A percentile compares a stretch with the other conserved stretches of the same genome.
Evolutionary conservation across 2,113 vertebrate species (phyloP).

Genomic region (Plestiodon gilberti): DNA sequence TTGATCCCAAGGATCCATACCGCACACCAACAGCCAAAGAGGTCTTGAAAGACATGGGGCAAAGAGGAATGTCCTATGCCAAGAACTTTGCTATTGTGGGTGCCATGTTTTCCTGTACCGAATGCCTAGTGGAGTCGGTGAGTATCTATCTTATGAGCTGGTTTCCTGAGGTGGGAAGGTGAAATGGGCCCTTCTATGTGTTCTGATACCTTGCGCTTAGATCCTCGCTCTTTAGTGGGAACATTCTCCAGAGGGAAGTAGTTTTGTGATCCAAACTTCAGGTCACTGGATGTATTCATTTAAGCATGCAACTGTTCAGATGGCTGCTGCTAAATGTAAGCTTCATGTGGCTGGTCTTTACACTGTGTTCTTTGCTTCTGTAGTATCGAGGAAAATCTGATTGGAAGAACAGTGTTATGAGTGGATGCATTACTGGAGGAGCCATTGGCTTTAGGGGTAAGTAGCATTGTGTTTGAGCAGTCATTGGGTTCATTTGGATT

Average conservation of each 20-base stretch:
- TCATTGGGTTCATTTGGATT: background rate
- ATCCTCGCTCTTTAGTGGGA: background rate
- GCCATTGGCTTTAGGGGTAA: slow-evolving; percentile 93
- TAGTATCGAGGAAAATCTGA: slow-evolving; percentile 95
- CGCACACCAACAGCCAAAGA: slow-evolving; percentile 91
- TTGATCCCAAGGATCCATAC: slow-evolving; percentile 96
- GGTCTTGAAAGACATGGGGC: slow-evolving; percentile 98
- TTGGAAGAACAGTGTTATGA: slow-evolving; percentile 96
- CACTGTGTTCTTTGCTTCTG: slow-evolving; percentile 5
- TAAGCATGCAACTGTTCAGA: background rate
- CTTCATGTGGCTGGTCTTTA: background rate
- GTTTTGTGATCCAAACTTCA: background rate
- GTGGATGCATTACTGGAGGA: slow-evolving; percentile 95
- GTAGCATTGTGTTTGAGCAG: slow-evolving; percentile 35
- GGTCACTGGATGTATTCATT: background rate
- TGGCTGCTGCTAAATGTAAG: background rate
- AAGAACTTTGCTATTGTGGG: slow-evolving; percentile 98
- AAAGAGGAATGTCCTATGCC: slow-evolving; percentile 95
- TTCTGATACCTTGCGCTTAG: background rate
- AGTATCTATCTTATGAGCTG: slow-evolving; percentile 56
- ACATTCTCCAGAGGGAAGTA: too few relatives aligned
- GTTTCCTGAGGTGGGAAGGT: background rate
- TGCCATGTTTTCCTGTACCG: slow-evolving; percentile 97
- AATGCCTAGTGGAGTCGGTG: slow-evolving; percentile 97
- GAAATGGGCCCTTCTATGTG: background rate